Conservation (phyloP, 2,113 vertebrate genomes). For the Melanotaenia duboulayi region DNA sequence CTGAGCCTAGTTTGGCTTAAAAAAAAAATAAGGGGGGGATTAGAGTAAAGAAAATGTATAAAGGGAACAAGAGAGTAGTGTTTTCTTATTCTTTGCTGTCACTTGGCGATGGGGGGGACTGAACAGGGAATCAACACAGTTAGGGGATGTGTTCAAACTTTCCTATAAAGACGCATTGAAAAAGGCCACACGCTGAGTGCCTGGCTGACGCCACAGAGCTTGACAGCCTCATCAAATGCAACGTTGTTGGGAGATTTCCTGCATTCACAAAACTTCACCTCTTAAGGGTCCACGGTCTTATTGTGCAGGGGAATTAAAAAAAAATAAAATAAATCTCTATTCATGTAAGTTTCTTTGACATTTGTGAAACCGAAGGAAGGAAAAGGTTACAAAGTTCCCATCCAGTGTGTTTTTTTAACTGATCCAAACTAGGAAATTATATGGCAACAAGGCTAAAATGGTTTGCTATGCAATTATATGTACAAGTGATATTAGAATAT, state of each 20-base stretch:
- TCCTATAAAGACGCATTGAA: slow-evolving; percentile 60
- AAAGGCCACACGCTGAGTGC: slow-evolving; percentile 75
- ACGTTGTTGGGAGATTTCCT: slow-evolving; percentile 62
- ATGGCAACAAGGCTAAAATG: too few relatives aligned
- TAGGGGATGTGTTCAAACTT: slow-evolving; percentile 73
- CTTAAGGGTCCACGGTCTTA: slow-evolving; percentile 44
- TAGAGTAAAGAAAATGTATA: slow-evolving; percentile 50
- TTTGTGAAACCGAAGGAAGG: not conserved
- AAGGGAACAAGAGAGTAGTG: slow-evolving; percentile 72
- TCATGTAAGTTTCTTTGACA: slow-evolving; percentile 36
- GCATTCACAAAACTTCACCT: slow-evolving; percentile 59
- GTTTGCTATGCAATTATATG: too few relatives aligned
- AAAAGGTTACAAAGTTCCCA: slow-evolving; percentile 52
- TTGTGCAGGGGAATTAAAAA: slow-evolving; percentile 65
- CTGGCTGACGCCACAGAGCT: slow-evolving; percentile 59
- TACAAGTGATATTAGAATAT: not conserved
- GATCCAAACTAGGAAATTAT: too few relatives aligned
- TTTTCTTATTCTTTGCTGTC: slow-evolving; percentile 66
- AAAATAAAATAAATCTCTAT: slow-evolving; percentile 53
- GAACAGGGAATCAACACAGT: slow-evolving; percentile 53
- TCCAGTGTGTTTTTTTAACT: not conserved
- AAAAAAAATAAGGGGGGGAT: slow-evolving; percentile 12
- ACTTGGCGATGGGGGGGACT: slow-evolving; percentile 40
- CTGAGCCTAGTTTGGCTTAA: slow-evolving; percentile 58
- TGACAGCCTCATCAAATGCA: slow-evolving; percentile 74